Conservation (phyloP, 2,888 invertebrate species). For the Diadegma fenestrale region DNA sequence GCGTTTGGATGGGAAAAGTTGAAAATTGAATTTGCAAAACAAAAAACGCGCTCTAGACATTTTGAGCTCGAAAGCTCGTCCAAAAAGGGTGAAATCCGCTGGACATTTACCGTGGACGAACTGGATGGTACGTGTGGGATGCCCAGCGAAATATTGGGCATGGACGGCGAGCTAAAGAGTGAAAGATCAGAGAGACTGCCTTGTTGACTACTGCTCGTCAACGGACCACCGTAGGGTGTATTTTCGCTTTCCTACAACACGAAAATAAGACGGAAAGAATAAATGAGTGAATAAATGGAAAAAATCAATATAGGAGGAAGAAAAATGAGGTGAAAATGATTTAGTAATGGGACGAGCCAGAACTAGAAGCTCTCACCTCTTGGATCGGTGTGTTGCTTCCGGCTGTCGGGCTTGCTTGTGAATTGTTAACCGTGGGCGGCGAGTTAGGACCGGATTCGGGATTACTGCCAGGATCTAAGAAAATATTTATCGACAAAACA, state of each 20-base stretch:
- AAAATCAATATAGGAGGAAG: not conserved
- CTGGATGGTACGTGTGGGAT: constrained; percentile 89
- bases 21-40: not conserved
- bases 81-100: not conserved
- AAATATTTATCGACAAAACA: constrained; percentile 40
- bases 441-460: constrained; percentile 92
- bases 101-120: constrained; percentile 81
- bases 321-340: not conserved
- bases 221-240: constrained; percentile 86
- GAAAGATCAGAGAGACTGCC: constrained; percentile 91
- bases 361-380: constrained; percentile 85
- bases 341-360: not conserved
- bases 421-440: constrained; percentile 87
- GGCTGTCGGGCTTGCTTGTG: constrained; percentile 88
- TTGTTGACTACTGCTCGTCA: constrained; percentile 87
- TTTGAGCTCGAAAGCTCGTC: not conserved
- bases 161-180: constrained; percentile 97
- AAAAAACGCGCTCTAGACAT: not conserved
- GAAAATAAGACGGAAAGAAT: constrained; percentile 24
- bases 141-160: constrained; percentile 98
- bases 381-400: constrained; percentile 90
- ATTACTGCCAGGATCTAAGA: constrained; percentile 87
- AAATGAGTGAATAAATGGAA: not conserved
- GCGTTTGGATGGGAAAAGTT: no score
- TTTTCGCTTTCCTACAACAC: constrained; percentile 90